Evolutionary conservation across 2,113 vertebrate genomes (phyloP), one percentile per base, ranked within the genome.

Genomic region (Gambusia holbrooki): DNA sequence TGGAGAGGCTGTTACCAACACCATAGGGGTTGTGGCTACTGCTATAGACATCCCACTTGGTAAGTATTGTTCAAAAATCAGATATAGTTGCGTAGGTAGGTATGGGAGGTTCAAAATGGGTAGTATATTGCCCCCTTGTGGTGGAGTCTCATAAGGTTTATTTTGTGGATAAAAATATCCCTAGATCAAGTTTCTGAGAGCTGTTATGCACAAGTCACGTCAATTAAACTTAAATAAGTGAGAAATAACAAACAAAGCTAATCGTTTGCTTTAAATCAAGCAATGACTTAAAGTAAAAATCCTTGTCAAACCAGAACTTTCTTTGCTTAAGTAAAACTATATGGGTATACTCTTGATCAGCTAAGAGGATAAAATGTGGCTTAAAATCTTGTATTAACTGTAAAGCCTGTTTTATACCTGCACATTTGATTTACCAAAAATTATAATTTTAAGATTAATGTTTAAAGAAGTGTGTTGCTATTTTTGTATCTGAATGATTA

Each of bases 31-130:
- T 0, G 97, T 99, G 81, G 98, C 96, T 81, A 99, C 97, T 74
- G 97, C 98, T 71, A 99, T 99, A 80, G 98, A 99, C 94, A 98
- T 99, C 95, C 98, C 98, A 73, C 94, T 99, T 86, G 98, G 98
- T 99, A 88, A 94, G 94, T 91, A 58, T 74, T 83, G 25, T 32
- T 51, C 10, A 9, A 1, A 73, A 82, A 79, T 61, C 19, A 68
- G 11, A 68, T 66, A 61, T 72, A 27, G 28, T 42, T 30, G 4
- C 15, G 77, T 45, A 54, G 29, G 87, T 84, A 68, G 42, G 51
- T 76, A 87, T 37, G 35, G 10, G 12, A 87, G 37, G 8, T 35
- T 11, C 27, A 76, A 72, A 73, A 19, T 67, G 11, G 63, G 25
- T 32, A 35, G 19, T 67, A 33, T 30, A 48, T 27, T 81, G 86